Evolutionary conservation across 2,888 invertebrate species (phyloP), one percentile per base, ranked within the genome.

Genomic region (Cremastobaeus sp.): DNA sequence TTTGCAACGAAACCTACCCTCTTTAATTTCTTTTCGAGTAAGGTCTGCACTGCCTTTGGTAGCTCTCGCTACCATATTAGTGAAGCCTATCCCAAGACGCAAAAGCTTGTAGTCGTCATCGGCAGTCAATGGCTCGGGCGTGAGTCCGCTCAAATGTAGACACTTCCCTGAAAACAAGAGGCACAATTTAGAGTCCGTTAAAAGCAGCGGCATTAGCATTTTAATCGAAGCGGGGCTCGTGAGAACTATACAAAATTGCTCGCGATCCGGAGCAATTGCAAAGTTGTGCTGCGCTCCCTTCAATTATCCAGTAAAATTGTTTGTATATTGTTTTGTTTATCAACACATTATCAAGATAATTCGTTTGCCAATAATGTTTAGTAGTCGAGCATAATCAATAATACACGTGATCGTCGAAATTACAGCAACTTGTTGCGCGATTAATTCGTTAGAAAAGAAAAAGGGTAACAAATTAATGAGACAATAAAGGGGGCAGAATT

Each of bases 21-120:
- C 96, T 89, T 96, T 96, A 85, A 96, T 96, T 91, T 96, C 96
- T 88, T 96, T 95, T 79, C 96, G 91, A 66, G 96, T 96, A 74
- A 98, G 91, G 90, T 99, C 98, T 1, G 97, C 96, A 83, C 96
- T 97, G 78, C 98, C 98, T 89, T 97, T 96, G 0, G 98, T 97
- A 57, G 98, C 96, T 76, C 98, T 92, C 78, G 94, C 92, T 76
- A 98, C 98, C 93, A 99, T 98, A 89, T 99, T 99, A 81, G 98
- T 99, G 89, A 99, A 98, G 2, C 98, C 98, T 85, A 99, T 98
- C 72, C 98, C 98, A 87, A 94, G 94, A 88, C 96, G 95, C 55
- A 97, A 89, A 68, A 98, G 89, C 89, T 96, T 96, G 86, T 94
- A 95, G 89, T 99, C 98, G 88, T 98, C 98, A 84, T 97, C 96